Base-by-base conservation (phyloP, 2,888 invertebrate genomes). In the Patella depressa region DNA sequence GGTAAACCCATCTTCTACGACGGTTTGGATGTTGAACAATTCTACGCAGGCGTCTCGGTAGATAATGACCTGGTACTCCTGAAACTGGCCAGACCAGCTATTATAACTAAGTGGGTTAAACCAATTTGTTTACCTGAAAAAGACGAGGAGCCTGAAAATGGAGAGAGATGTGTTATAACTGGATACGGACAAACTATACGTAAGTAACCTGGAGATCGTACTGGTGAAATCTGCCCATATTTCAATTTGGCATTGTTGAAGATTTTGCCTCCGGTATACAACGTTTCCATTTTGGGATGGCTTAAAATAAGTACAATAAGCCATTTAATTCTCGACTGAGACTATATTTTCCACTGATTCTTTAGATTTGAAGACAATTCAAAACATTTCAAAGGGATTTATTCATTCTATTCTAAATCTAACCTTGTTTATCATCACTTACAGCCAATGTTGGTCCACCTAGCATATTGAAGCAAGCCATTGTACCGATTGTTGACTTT, bases 61-160 rank as follows among this genome's bases (percentile, higher is more conserved):
- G 80, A 91, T 79, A 93, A 95, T 88, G 95, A 96, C 88, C 94
- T 95, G 83, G 97, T 96, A 1, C 93, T 97, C 14, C 90, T 97
- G 69, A 95, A 95, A 89, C 92, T 96, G 29, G 75, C 80, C 3
- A 81, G 85, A 12, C 94, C 94, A 78, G 92, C 96, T 17, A 89
- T 90, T 59, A 65, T 96, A 95, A 15, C 78, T 59, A 93, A 93
- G 17, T 93, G 93, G 76, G 93, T 96, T n/a, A 93, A 94, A 87
- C 97, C 97, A 2, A 95, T 95, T 17, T 97, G 97, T 89, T 92
- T 97, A 3, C 95, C 96, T 0, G 91, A 93, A 75, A 93, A 93
- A 0, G 83, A 78, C 45, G 72, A 70, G 14, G 83, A 86, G 79
- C 92, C 91, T 17, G 92, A 78, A 57, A 80, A 83, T 11, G 80